phyloP scores from a whole-genome alignment of 2,797 vertebrate genomes.

The Syngnathus rostellatus region DNA sequence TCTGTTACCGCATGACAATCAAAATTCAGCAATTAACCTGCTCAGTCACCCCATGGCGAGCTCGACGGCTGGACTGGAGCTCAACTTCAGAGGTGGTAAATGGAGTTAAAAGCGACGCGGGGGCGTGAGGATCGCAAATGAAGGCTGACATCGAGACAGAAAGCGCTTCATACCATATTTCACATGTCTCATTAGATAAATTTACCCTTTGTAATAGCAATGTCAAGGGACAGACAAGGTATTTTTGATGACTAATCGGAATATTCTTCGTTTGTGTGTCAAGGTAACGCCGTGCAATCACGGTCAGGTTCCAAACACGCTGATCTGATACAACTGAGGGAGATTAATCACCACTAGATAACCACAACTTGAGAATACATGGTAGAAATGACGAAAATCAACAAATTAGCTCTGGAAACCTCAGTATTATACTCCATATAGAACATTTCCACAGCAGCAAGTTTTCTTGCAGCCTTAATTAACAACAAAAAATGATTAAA shows the following conservation, averaged over 20 bases:
- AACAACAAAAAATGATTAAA: no score
- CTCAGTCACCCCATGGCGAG: slow-evolving; percentile 53
- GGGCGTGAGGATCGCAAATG: slow-evolving; percentile 28
- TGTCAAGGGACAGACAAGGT: slow-evolving; percentile 3
- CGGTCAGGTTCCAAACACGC: neutral
- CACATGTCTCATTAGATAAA: neutral
- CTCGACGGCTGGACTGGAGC: slow-evolving; percentile 53
- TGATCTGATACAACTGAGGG: neutral
- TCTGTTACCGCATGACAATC: slow-evolving; percentile 51
- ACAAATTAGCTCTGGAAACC: neutral
- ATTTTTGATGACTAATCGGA: slow-evolving; percentile 7
- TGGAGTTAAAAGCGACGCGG: slow-evolving; percentile 42
- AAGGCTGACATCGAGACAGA: slow-evolving; percentile 29
- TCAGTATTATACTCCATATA: neutral
- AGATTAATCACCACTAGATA: neutral
- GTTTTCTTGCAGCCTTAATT: neutral
- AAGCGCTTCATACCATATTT: slow-evolving; percentile 14
- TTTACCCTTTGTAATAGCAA: slow-evolving; percentile 7
- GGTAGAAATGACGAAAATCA: neutral
- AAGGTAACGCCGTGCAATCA: neutral
- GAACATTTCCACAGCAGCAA: neutral
- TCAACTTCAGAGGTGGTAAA: slow-evolving; percentile 56
- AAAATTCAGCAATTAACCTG: slow-evolving; percentile 63
- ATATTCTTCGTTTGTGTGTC: neutral
- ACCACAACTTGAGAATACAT: neutral